Evolutionary conservation across 1,140 invertebrate genomes (phyloP).

Genomic region (Drosophila sturtevanti): DNA sequence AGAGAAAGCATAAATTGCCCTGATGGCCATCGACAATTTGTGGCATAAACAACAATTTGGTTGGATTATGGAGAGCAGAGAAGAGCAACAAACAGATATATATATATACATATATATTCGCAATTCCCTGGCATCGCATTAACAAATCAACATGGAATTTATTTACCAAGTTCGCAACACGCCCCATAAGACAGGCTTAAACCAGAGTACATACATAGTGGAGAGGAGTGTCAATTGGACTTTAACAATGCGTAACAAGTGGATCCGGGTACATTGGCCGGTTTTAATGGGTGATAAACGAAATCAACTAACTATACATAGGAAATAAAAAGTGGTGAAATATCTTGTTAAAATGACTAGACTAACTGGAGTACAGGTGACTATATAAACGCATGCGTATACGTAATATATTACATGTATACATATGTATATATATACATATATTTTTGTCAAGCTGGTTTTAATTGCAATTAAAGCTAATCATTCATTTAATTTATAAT

Average conservation of each 20-base stretch:
- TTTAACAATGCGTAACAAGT: slow-evolving; percentile 5
- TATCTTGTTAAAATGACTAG: background rate
- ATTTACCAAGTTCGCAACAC: slow-evolving; percentile 11
- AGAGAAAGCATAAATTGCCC: slow-evolving; percentile 20
- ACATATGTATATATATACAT: too few relatives aligned
- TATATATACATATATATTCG: too few relatives aligned
- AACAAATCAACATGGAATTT: slow-evolving; percentile 20
- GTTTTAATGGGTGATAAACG: slow-evolving; percentile 4
- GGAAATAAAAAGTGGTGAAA: slow-evolving; percentile 7
- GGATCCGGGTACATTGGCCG: slow-evolving; percentile 4
- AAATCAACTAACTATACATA: background rate
- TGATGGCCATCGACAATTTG: slow-evolving; percentile 21
- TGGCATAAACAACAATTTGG: slow-evolving; percentile 21
- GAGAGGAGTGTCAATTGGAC: slow-evolving; percentile 5
- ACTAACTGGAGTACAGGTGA: background rate
- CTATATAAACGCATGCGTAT: background rate
- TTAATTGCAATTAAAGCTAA: background rate
- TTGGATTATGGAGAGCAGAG: slow-evolving; percentile 12
- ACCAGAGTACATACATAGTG: background rate
- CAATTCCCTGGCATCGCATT: slow-evolving; percentile 1
- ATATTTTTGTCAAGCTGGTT: too few relatives aligned
- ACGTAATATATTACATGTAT: slow-evolving; percentile 1
- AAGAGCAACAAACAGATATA: background rate
- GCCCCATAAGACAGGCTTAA: slow-evolving; percentile 1
- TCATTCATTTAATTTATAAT: background rate